Base-by-base conservation (phyloP, 2,113 vertebrate species). In the Sinocyclocheilus rhinocerous region DNA sequence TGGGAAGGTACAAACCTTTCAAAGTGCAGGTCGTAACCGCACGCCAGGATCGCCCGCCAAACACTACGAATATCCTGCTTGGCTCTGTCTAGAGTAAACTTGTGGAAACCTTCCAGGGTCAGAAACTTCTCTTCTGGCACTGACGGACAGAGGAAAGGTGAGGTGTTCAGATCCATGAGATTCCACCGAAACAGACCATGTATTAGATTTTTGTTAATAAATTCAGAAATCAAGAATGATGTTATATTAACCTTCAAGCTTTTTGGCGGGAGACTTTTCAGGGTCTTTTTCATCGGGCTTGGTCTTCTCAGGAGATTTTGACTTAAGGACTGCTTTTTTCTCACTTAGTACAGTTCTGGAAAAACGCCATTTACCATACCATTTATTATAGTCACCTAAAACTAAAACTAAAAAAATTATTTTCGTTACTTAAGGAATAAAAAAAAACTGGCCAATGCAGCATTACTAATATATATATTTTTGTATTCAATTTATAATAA, bases 21-120 rank as follows among this genome's bases (percentile, higher is more conserved):
- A 89, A 98, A 99, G 86, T 99, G 98, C 16, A 99, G 96, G 85
- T 99, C 98, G 1, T 97, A 99, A 2, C 98, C 98, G 20, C 98
- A 99, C 80, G 97, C 96, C 87, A 99, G 89, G 86, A 99, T 96
- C 2, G 97, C 97, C 89, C 98, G 96, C 98, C 98, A 99, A 87
- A 99, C 95, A 0, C 98, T 99, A 0, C 97, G 97, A 91, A 99
- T 97, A 90, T 99, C 98, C 92, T 99, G 98, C 85, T 99, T 99
- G 78, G 97, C 97, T 26, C 98, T 95, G 85, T 99, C 98, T 48
- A 98, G 93, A 5, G 97, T 95, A 84, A 99, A 99, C 48, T 95
- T 97, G 87, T 98, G 97, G 83, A 99, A 99, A 20, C 98, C 98
- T 83, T 99, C 98, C 90, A 99, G 93, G 0, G 97, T 99, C 92